Evolutionary conservation across 1,140 invertebrate species (phyloP).

Genomic region (Drosophila kepulauana): DNA sequence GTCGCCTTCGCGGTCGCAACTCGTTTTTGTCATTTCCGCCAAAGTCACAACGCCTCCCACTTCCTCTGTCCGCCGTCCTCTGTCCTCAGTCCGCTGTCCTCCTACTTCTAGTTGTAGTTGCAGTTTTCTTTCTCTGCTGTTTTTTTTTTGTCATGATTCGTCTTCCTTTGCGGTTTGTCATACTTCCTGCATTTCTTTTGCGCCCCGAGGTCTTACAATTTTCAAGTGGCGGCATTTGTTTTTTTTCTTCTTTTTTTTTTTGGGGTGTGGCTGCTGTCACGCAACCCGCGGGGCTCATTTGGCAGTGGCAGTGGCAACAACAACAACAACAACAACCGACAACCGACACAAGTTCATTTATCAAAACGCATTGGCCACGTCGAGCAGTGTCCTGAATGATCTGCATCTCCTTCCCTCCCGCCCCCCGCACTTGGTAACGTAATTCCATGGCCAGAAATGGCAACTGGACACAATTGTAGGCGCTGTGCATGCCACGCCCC

Average conservation of each 20-base stretch:
- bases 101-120: conserved; percentile 15
- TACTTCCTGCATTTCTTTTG: conserved; percentile 53
- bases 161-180: conserved; percentile 57
- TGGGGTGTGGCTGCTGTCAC: neutral
- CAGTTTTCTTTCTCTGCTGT: conserved; percentile 3
- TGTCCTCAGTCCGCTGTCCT: neutral
- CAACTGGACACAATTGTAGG: neutral
- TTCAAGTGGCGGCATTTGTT: conserved; percentile 42
- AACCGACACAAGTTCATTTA: conserved; percentile 72
- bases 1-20: conserved; percentile 24
- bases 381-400: conserved; percentile 14
- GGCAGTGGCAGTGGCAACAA: conserved; percentile 41
- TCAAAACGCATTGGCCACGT: conserved; percentile 64
- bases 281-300: conserved; percentile 52
- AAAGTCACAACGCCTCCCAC: conserved; percentile 47
- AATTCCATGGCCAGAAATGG: conserved; percentile 51
- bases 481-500: conserved; percentile 5
- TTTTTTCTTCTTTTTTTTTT: neutral
- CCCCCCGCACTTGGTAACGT: conserved; percentile 39
- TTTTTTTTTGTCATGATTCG: conserved; percentile 17
- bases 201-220: conserved; percentile 50
- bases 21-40: conserved; percentile 68
- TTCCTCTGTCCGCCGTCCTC: neutral
- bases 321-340: conserved; percentile 27
- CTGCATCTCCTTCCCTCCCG: neutral